Evolutionary conservation across 2,113 vertebrate species (phyloP), one percentile per base, ranked within the genome.

Genomic region (Sebastes fasciatus): DNA sequence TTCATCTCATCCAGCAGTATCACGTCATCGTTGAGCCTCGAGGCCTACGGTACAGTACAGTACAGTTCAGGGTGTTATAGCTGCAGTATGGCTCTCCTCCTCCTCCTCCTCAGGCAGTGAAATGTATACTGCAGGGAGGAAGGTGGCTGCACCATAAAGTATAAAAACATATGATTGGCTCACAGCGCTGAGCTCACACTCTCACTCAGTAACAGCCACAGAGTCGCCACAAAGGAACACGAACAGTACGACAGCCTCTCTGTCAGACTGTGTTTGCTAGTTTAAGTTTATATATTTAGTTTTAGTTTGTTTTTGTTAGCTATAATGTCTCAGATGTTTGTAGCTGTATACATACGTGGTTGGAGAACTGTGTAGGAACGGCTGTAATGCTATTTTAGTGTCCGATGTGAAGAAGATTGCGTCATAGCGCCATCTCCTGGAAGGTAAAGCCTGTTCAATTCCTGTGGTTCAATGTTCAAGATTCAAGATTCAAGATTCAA

Each of bases 1-100:
- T 4, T 23, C 40, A 76, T 58, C 6, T 75, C 72, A 78, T 84
- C 71, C 65, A 58, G 26, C 72, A 67, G 68, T 9, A 61, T 84
- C 82, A 85, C 77, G 67, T 87, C 74, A 89, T 82, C 73, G 16
- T 17, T 72, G 63, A 66, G 79, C 80, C 74, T 63, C 16, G 5
- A 23, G 65, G 16, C 34, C 23, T 74, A 71, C 34, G 34, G 0
- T 34, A 34, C 34, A 34, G 34, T 34, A 34, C 34, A 34, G 34
- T 34, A 34, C 83, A 85, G 77, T 79, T 7, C 34, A 64, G 72
- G 26, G 48, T 71, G 58, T 79, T 74, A 65, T 17, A 23, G 13
- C 23, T 57, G 68, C 8, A 74, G 49, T 21, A 6, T 11, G 19
- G n/a, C 7, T 14, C 71, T 23, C 57, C 45, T 65, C 26, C 23